These are phyloP conservation scores for Palythoa grandiflora DNA, from an alignment of 92 coral and sea anemone species.

Conservation along the genomic window DNA sequence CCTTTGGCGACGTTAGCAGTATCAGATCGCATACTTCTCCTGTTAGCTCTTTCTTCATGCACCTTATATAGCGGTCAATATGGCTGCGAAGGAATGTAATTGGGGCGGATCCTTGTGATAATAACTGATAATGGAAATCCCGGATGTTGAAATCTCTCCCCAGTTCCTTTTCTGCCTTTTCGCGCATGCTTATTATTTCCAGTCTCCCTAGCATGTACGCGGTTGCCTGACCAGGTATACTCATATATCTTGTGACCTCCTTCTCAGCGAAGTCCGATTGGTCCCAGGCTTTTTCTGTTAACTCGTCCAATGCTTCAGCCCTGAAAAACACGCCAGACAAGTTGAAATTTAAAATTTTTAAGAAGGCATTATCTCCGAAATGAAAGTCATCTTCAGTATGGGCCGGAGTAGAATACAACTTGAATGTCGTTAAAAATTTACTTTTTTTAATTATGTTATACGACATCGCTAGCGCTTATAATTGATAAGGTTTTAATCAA, in stretches of 20 bases:
- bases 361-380: no score
- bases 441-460: no score
- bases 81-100: constrained; percentile 74
- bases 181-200: constrained; percentile 83
- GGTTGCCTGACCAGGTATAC: constrained; percentile 96
- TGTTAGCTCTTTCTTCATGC: constrained; percentile 56
- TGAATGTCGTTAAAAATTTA: no score
- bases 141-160: constrained; percentile 72
- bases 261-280: constrained; percentile 90
- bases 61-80: constrained; percentile 83
- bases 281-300: constrained; percentile 86
- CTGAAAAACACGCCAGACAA: constrained; percentile 28
- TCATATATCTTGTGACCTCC: constrained; percentile 98
- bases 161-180: constrained; percentile 74
- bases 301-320: constrained; percentile 75
- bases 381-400: no score
- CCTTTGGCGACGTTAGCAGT: background rate
- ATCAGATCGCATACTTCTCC: constrained; percentile 42
- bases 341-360: no score
- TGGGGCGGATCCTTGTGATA: constrained; percentile 96
- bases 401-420: no score
- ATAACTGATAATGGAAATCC: constrained; percentile 96
- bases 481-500: no score
- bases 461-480: no score
- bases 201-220: constrained; percentile 98